phyloP scores from a whole-genome alignment of 2,888 invertebrate species.

The Torymus auratus region DNA sequence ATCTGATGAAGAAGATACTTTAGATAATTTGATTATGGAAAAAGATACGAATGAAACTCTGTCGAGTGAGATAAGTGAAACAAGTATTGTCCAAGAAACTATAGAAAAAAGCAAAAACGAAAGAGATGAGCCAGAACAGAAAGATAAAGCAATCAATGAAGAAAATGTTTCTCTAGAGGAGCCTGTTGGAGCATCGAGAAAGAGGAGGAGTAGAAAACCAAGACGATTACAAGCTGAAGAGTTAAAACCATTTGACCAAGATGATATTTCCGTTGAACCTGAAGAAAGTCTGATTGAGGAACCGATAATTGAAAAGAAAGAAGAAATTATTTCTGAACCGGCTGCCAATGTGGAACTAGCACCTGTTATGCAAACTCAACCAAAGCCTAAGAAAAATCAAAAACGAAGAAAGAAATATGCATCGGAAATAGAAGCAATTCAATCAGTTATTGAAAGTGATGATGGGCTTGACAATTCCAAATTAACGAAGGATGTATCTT shows the following conservation, averaged over 20 bases:
- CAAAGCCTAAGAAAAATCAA: slow-evolving; percentile 47
- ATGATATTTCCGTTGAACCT: slow-evolving; percentile 54
- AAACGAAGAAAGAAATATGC: slow-evolving; percentile 30
- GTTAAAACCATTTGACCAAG: not conserved
- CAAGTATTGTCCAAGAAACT: not conserved
- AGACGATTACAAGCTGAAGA: slow-evolving; percentile 2
- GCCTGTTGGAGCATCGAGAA: not conserved
- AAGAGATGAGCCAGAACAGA: not conserved
- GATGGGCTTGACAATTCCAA: not conserved
- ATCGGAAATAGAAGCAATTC: not conserved
- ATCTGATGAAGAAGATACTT: slow-evolving; percentile 2
- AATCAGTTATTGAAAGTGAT: not conserved
- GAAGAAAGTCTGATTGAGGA: slow-evolving; percentile 1
- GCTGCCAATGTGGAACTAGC: not conserved
- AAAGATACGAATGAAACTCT: slow-evolving; percentile 11
- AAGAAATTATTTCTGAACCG: not conserved
- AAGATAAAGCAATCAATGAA: not conserved
- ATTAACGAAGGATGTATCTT: not conserved
- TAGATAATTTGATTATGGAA: not conserved
- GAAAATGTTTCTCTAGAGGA: not conserved
- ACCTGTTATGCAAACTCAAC: slow-evolving; percentile 21
- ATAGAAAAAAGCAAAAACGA: not conserved
- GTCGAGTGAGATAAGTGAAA: slow-evolving; percentile 19
- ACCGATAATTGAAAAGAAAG: not conserved
- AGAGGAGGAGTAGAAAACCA: slow-evolving; percentile 39